Conservation (phyloP, 2,797 vertebrate genomes). For the Lophius americanus region DNA sequence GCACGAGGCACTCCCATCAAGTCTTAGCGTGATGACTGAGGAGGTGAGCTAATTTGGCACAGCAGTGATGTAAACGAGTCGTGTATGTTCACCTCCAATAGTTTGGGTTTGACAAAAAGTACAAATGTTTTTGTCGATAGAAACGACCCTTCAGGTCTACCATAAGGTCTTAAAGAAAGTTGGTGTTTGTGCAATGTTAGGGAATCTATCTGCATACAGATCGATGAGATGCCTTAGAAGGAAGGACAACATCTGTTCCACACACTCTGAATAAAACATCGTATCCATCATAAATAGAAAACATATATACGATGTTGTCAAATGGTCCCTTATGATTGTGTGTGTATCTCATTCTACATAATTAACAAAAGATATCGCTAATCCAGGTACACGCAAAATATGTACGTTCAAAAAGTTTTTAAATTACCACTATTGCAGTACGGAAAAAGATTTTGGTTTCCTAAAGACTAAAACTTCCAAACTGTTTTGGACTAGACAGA, state of each 20-base stretch:
- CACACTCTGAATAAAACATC: not conserved
- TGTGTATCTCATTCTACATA: no score
- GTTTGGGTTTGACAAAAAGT: slow-evolving; percentile 18
- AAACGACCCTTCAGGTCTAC: no score
- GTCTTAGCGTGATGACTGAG: slow-evolving; percentile 71
- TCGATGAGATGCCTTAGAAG: not conserved
- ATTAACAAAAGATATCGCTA: no score
- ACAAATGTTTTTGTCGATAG: not conserved
- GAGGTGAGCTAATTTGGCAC: slow-evolving; percentile 65
- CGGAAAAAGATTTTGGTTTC: no score
- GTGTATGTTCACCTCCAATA: slow-evolving; percentile 42
- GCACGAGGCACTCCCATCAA: slow-evolving; percentile 73
- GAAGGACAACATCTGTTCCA: not conserved
- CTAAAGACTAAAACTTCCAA: no score
- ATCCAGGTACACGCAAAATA: no score
- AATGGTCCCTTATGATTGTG: no score
- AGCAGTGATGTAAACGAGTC: slow-evolving; percentile 61
- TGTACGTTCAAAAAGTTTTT: no score
- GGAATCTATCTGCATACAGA: no score
- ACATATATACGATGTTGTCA: not conserved
- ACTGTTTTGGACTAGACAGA: no score
- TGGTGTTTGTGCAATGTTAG: not conserved
- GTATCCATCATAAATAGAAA: not conserved
- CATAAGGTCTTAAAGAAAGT: not conserved
- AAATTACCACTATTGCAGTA: no score